Evolutionary conservation across 2,113 vertebrate genomes (phyloP).

Genomic region (Mesoclemmys tuberculata): DNA sequence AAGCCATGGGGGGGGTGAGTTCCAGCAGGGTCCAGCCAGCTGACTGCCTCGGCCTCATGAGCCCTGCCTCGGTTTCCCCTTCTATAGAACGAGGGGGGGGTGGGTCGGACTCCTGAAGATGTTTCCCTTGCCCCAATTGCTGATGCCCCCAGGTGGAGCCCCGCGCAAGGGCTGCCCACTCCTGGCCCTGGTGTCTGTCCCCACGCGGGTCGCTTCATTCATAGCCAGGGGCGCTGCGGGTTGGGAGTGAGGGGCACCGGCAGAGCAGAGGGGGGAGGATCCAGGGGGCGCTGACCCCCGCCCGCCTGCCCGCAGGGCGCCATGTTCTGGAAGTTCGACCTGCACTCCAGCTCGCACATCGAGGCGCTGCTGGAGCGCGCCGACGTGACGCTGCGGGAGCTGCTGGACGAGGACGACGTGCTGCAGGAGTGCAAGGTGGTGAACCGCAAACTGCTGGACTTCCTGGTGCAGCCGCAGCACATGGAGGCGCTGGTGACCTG

Average conservation of each 20-base stretch:
- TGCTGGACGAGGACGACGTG: constrained; percentile 80
- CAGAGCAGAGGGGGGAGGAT: no score
- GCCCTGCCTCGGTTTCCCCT: no score
- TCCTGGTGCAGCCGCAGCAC: constrained; percentile 72
- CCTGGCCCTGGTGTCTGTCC: no score
- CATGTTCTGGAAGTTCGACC: constrained; percentile 84
- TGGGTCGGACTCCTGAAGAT: no score
- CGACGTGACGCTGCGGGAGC: constrained; percentile 76
- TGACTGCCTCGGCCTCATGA: no score
- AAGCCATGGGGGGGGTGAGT: no score
- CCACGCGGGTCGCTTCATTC: neutral
- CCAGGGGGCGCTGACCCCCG: neutral
- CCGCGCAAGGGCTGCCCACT: no score
- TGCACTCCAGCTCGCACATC: constrained; percentile 79
- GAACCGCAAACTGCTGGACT: constrained; percentile 79
- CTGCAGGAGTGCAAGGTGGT: constrained; percentile 80
- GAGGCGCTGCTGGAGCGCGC: constrained; percentile 78
- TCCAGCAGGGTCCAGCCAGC: no score
- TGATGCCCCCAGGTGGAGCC: no score
- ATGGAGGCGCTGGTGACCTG: constrained; percentile 79
- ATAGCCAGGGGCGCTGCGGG: neutral
- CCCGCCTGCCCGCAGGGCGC: constrained; percentile 46
- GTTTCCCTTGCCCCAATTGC: no score
- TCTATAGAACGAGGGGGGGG: no score
- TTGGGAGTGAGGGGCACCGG: no score